phyloP scores from a whole-genome alignment of 2,797 vertebrate species.

The Phataginus tricuspis region DNA sequence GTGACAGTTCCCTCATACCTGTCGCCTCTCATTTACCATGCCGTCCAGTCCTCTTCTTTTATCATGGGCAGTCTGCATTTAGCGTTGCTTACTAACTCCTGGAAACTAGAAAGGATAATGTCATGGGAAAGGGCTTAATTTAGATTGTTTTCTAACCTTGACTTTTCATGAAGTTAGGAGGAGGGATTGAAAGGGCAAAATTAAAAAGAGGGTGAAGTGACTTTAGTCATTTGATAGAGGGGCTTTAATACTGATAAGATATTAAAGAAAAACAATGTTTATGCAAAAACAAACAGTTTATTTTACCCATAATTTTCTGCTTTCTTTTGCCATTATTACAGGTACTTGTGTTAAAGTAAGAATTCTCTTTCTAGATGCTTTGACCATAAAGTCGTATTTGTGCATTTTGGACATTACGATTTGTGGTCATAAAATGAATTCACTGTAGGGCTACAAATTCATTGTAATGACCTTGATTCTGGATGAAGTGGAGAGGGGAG shows the following conservation, averaged over 20 bases:
- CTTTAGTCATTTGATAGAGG: constrained; percentile 55
- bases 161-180: constrained; percentile 66
- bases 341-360: constrained; percentile 56
- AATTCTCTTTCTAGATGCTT: constrained; percentile 61
- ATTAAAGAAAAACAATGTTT: constrained; percentile 71
- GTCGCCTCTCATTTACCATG: background rate
- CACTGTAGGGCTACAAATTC: background rate
- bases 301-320: constrained; percentile 66
- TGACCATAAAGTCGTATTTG: constrained; percentile 49
- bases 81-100: constrained; percentile 47
- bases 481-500: background rate
- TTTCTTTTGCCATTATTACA: constrained; percentile 67
- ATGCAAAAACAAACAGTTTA: constrained; percentile 59
- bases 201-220: constrained; percentile 43
- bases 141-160: constrained; percentile 67
- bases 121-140: constrained; percentile 60
- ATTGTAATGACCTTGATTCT: background rate
- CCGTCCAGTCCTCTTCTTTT: constrained; percentile 29
- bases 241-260: constrained; percentile 56
- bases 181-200: constrained; percentile 52
- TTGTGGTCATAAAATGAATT: constrained; percentile 46
- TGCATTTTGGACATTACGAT: constrained; percentile 44
- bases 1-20: constrained; percentile 9
- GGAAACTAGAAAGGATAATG: constrained; percentile 60
- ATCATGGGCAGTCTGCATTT: constrained; percentile 44